These are phyloP conservation scores for Gobiocypris rarus DNA, from an alignment of 2,113 vertebrate genomes.

Conservation along the genomic window DNA sequence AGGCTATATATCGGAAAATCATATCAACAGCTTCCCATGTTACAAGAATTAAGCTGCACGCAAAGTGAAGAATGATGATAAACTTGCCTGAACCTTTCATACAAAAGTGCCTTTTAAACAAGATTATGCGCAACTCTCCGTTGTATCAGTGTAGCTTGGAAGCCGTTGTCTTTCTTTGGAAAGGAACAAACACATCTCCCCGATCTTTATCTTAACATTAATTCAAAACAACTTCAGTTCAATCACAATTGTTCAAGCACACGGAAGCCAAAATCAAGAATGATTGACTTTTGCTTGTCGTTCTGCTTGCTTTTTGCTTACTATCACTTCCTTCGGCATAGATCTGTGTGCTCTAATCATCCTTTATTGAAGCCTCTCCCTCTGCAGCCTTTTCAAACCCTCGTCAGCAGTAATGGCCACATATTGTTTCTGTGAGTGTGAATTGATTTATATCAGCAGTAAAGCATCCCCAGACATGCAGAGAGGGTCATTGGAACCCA, in stretches of 20 bases:
- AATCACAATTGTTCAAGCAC: conserved; percentile 16
- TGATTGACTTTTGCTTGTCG: conserved; percentile 58
- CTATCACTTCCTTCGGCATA: conserved; percentile 63
- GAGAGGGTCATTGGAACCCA: conserved; percentile 77
- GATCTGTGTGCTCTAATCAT: conserved; percentile 73
- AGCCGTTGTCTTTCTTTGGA: conserved; percentile 7
- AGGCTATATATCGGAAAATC: background rate
- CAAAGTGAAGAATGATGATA: background rate
- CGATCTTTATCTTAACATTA: conserved; percentile 34
- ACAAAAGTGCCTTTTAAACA: background rate
- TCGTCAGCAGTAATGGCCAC: conserved; percentile 80
- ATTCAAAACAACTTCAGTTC: conserved; percentile 22
- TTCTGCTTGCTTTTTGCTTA: conserved; percentile 56
- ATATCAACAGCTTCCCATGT: background rate
- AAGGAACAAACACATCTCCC: conserved; percentile 14
- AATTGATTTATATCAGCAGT: conserved; percentile 81
- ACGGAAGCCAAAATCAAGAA: conserved; percentile 54
- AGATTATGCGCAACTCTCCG: background rate
- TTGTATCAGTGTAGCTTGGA: background rate
- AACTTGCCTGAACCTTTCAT: background rate
- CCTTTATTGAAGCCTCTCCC: conserved; percentile 75
- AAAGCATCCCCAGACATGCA: conserved; percentile 75
- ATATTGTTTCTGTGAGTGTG: conserved; percentile 83
- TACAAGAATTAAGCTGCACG: background rate
- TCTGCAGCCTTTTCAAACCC: conserved; percentile 70